phyloP scores from a whole-genome alignment of 2,113 vertebrate species.

The Chamaea fasciata region DNA sequence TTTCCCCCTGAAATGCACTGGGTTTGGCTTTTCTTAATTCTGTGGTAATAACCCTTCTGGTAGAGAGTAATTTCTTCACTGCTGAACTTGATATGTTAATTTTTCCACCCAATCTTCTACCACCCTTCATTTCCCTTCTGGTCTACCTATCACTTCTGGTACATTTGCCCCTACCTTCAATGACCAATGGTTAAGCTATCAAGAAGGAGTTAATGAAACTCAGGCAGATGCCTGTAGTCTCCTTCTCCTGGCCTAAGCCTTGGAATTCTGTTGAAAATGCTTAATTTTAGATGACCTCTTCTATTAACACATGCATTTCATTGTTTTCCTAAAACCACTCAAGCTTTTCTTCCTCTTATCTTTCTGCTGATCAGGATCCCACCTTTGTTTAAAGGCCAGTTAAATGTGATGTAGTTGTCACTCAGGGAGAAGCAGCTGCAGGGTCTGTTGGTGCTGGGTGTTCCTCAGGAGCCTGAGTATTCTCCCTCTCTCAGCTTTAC shows the following conservation, averaged over 20 bases:
- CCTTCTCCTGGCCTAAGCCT: not conserved
- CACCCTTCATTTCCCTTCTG: conserved; percentile 33
- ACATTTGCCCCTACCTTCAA: not conserved
- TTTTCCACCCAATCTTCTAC: conserved; percentile 40
- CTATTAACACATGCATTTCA: not conserved
- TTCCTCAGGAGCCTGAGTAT: not conserved
- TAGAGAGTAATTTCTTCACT: not conserved
- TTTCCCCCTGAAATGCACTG: not conserved
- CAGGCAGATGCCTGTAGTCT: not conserved
- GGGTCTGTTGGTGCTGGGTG: not conserved
- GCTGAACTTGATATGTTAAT: not conserved
- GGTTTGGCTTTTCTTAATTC: not conserved
- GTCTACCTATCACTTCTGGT: not conserved
- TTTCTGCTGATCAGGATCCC: not conserved
- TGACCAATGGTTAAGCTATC: not conserved
- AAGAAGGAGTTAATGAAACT: not conserved
- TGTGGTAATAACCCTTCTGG: not conserved
- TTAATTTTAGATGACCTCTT: not conserved
- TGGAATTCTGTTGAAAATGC: not conserved
- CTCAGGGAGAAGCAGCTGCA: not conserved
- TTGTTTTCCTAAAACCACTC: not conserved
- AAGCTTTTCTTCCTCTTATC: not conserved
- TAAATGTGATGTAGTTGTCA: rapidly evolving
- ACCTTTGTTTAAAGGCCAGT: not conserved
- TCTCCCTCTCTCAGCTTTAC: not conserved